Base-by-base conservation (phyloP, 2,888 invertebrate species). In the Chironomus riparius region DNA sequence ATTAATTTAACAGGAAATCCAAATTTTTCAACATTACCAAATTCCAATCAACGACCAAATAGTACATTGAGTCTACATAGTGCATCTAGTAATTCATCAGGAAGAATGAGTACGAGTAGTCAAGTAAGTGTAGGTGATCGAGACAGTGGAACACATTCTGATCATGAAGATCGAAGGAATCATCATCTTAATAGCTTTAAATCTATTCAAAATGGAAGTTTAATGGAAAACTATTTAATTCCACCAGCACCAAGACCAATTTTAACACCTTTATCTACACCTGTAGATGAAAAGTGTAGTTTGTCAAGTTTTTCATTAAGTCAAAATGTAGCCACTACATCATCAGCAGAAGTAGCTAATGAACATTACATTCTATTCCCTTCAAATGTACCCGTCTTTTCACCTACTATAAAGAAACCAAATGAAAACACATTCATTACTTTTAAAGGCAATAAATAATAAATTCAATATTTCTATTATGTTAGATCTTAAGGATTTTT, bases 141-240 rank as follows among this genome's bases (percentile, higher is more conserved):
- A 0, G 94, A 94, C 80, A 93, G 92, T 80, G 93, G 94, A 76
- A 92, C 93, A 0, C 93, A 93, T 81, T 94, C 94, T 0, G 94
- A 94, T 82, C 89, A 89, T 75, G 94, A 94, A 78, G 93, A 93
- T 76, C 88, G 92, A 78, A 81, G 84, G 18, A 48, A 50, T 24
- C 77, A 77, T 68, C 38, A 4, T 38, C 71, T 77, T 5, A 77
- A 77, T 75, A 76, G 65, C 4, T 83, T 82, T 74, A 82, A 83
- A 4, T 78, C 82, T 38, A 83, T 81, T n/a, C 81, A 79, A 6
- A 80, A 82, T 0, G 83, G 82, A 0, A 81, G 82, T 15, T 78
- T 83, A 22, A 84, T 87, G 81, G 89, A 89, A 72, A 88, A 89
- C 80, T 89, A 89, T 80, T 81, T 88, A 79, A 86, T 89, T 62